Base-by-base conservation (phyloP, 2,888 invertebrate species). In the Pachymerium ferrugineum region DNA sequence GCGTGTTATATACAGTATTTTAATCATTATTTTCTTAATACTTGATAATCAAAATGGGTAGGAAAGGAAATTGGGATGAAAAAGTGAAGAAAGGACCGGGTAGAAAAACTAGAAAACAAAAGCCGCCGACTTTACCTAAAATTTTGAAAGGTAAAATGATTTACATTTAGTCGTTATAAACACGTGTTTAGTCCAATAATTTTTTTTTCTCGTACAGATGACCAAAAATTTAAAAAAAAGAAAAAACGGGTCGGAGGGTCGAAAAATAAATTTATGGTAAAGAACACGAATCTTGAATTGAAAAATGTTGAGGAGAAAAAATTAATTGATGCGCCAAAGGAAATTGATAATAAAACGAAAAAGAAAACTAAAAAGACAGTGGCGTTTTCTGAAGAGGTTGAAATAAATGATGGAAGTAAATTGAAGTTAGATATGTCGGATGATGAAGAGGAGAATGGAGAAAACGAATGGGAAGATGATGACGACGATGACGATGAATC, bases 21-120 rank as follows among this genome's bases (percentile, higher is more conserved):
- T n/a, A n/a, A n/a, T n/a, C n/a, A n/a, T n/a, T n/a, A n/a, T 35
- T 35, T 35, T 12, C 12, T 12, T 12, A n/a, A n/a, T n/a, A n/a
- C n/a, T n/a, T n/a, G n/a, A n/a, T n/a, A n/a, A n/a, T 62, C 8
- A 62, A 70, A 70, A 76, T 76, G 76, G 76, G 76, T 30, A 16
- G 76, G 19, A 76, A 78, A 73, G 79, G 74, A 35, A 77, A 77
- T 33, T 79, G 74, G 72, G 70, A 73, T 19, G 90, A 91, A 79
- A 86, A 88, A 78, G 87, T 87, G 1, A 91, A 91, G 80, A 90
- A 89, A 79, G 94, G 94, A 0, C 93, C 92, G 8, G 95, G 94
- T 0, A 88, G 89, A 77, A 96, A 95, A 83, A 85, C 93, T 0
- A 90, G 89, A 78, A 96, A 95, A 80, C 96, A 96, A 80, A 88